phyloP scores from a whole-genome alignment of 2,797 vertebrate genomes.

The Spatula clypeata region DNA sequence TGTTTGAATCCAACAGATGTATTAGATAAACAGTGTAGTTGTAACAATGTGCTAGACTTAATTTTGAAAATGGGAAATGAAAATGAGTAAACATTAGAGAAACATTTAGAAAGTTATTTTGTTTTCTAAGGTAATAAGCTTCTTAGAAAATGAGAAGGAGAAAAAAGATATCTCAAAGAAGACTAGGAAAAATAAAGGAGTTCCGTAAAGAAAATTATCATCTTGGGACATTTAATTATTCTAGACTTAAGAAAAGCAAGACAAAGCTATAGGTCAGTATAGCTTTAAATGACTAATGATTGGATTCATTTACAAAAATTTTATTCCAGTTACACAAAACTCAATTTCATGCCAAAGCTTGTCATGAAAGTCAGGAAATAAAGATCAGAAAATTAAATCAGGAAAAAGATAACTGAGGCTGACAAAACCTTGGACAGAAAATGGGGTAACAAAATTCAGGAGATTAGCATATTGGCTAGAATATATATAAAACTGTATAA shows the following conservation, averaged over 20 bases:
- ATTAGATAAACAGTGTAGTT: not conserved
- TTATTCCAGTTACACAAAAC: fast-evolving
- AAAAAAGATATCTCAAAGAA: not conserved
- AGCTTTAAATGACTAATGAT: not conserved
- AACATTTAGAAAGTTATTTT: not conserved
- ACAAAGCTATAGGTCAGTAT: not conserved
- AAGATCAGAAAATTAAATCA: not conserved
- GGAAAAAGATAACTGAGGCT: not conserved
- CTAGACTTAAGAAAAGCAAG: not conserved
- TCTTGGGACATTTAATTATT: not conserved
- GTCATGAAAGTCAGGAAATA: not conserved
- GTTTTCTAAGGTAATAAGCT: not conserved
- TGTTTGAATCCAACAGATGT: not conserved
- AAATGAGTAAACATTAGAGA: not conserved
- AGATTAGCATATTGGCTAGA: not conserved
- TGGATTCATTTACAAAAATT: not conserved
- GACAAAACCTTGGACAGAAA: not conserved
- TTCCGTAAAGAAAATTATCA: not conserved
- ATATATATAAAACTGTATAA: too few species aligned
- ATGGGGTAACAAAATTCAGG: not conserved
- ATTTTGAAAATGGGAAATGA: not conserved
- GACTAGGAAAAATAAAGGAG: not conserved
- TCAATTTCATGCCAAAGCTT: not conserved
- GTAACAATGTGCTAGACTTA: not conserved
- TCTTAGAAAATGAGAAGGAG: not conserved